Evolutionary conservation across 1,140 invertebrate genomes (phyloP).

Genomic region (Euwallacea similis): DNA sequence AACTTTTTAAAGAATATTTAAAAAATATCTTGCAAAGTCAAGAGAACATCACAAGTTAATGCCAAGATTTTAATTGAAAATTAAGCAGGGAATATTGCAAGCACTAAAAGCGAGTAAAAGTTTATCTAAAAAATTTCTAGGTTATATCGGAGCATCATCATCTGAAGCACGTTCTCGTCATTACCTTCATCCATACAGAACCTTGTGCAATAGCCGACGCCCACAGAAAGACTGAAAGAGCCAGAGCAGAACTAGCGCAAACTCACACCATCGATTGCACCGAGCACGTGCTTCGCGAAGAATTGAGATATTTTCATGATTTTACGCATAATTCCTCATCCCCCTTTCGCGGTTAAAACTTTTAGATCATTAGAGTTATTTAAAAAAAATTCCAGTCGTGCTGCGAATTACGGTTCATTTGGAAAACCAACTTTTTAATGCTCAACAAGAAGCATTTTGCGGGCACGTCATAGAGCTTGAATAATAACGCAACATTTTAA

Average conservation of each 20-base stretch:
- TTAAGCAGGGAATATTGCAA: not conserved
- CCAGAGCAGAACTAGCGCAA: conserved; percentile 33
- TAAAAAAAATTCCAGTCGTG: too few species aligned
- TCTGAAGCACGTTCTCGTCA: conserved; percentile 36
- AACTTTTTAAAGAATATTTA: too few species aligned
- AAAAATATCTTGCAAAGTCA: too few species aligned
- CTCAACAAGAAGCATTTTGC: too few species aligned
- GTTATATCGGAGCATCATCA: conserved; percentile 13
- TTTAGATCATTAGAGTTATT: not conserved
- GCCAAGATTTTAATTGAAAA: too few species aligned
- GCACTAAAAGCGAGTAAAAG: not conserved
- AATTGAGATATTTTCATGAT: conserved; percentile 18
- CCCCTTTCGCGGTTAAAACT: not conserved
- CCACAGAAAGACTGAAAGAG: conserved; percentile 40
- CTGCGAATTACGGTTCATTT: too few species aligned
- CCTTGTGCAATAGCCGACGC: conserved; percentile 42
- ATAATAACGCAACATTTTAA: too few species aligned
- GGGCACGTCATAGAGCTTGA: too few species aligned
- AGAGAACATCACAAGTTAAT: too few species aligned
- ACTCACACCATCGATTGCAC: conserved; percentile 40
- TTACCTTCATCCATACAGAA: conserved; percentile 37
- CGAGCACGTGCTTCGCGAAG: conserved; percentile 30
- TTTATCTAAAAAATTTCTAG: not conserved
- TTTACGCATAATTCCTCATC: conserved; percentile 11
- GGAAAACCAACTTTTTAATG: too few species aligned